Percentiles rank a stretch among this genome's conserved stretches.
Evolutionary conservation across 2,113 vertebrate species (phyloP).

Genomic region (Furnarius figulus): DNA sequence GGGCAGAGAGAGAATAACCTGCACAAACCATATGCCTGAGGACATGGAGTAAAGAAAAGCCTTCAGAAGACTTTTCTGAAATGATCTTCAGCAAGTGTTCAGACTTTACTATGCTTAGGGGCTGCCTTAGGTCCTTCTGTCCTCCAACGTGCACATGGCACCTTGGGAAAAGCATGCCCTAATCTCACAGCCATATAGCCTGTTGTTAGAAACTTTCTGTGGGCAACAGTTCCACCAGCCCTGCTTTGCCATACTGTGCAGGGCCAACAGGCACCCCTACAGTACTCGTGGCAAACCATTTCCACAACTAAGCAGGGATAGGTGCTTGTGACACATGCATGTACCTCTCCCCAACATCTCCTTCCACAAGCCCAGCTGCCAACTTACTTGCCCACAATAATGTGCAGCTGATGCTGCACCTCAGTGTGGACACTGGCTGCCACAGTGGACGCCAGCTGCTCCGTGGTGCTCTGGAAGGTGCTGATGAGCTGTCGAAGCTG

Average conservation of each 20-base stretch:
- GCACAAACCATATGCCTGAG: not conserved
- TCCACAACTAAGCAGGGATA: not conserved
- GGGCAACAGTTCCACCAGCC: not conserved
- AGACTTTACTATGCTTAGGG: not conserved
- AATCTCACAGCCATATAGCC: not conserved
- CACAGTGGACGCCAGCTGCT: constrained; percentile 86
- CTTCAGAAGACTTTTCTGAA: not conserved
- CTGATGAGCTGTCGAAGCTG: constrained; percentile 89
- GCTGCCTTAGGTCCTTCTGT: not conserved
- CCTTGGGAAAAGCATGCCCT: not conserved
- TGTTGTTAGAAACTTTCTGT: not conserved
- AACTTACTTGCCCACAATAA: constrained; percentile 92
- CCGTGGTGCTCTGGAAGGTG: constrained; percentile 84
- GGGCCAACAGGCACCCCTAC: not conserved
- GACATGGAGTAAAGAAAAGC: not conserved
- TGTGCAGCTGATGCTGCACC: constrained; percentile 92
- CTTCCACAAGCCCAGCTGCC: not conserved
- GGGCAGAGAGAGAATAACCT: not conserved
- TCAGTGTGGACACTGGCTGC: constrained; percentile 85
- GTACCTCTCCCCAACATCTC: not conserved
- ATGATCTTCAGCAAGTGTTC: not conserved
- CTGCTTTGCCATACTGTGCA: rapidly evolving
- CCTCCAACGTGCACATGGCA: rapidly evolving
- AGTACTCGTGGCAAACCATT: not conserved
- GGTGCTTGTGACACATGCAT: rapidly evolving